These are phyloP conservation scores for Apocrypta bakeri DNA, from an alignment of 1,140 invertebrate genomes.

Conservation along the genomic window DNA sequence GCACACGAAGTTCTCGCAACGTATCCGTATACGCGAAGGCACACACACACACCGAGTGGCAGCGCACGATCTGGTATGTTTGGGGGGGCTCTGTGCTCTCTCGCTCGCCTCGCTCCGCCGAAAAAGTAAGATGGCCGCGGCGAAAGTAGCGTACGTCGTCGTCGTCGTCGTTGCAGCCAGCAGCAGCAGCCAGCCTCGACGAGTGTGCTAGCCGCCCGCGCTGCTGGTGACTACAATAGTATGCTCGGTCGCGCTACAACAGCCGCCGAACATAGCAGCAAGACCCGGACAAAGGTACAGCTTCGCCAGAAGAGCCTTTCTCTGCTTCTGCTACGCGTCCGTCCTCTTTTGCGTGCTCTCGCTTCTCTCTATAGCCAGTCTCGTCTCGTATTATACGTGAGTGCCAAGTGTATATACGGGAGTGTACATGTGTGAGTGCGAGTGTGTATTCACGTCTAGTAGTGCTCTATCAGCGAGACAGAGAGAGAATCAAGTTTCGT, in stretches of 20 bases:
- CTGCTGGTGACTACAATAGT: constrained; percentile 15
- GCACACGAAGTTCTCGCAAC: no score
- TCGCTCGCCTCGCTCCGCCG: constrained; percentile 22
- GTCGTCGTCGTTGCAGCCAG: constrained; percentile 64
- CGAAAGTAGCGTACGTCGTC: constrained; percentile 70
- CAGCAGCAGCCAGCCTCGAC: constrained; percentile 61
- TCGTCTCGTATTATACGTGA: no score
- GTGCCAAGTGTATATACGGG: no score
- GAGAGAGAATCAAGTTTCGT: no score
- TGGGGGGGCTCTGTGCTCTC: neutral
- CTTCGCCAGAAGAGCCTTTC: neutral
- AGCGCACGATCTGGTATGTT: neutral
- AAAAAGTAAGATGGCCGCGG: constrained; percentile 71
- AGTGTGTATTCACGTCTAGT: no score
- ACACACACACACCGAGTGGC: neutral
- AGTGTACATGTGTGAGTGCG: no score
- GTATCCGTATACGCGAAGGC: no score
- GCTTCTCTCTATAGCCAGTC: no score
- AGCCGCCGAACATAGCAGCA: neutral
- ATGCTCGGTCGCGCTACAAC: neutral
- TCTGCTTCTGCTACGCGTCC: neutral
- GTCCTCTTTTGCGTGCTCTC: neutral
- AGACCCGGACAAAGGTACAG: neutral
- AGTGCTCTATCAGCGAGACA: no score
- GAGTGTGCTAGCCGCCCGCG: constrained; percentile 54